A percentile compares a stretch with the other conserved stretches of the same genome.
These are phyloP conservation scores for Calameuta idolon DNA, from an alignment of 2,888 invertebrate species.

Conservation along the genomic window DNA sequence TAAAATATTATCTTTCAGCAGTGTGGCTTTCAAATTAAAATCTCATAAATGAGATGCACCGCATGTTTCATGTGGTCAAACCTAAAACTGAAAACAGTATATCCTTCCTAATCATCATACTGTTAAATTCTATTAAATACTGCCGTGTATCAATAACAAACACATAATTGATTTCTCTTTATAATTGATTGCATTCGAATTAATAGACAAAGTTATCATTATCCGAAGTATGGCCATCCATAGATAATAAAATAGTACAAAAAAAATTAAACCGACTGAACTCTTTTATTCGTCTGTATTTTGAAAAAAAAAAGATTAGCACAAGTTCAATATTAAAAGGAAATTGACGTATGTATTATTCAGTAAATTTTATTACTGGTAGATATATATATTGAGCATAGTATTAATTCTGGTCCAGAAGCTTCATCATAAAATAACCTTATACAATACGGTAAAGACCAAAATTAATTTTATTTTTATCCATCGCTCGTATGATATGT, in stretches of 20 bases:
- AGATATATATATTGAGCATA: not conserved
- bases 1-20: not conserved
- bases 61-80: too few relatives aligned
- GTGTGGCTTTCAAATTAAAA: not conserved
- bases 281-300: not conserved
- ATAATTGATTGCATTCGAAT: not conserved
- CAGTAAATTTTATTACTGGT: not conserved
- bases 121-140: too few relatives aligned
- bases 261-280: not conserved
- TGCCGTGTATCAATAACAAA: too few relatives aligned
- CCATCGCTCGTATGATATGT: not conserved
- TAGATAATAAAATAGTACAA: not conserved
- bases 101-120: too few relatives aligned
- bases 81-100: not conserved
- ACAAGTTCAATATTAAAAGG: not conserved
- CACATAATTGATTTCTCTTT: not conserved
- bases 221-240: not conserved
- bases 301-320: not conserved
- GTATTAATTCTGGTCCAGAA: not conserved
- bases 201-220: not conserved
- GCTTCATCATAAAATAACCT: not conserved
- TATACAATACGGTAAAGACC: not conserved
- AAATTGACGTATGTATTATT: not conserved
- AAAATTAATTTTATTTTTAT: not conserved
- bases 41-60: not conserved